These are phyloP conservation scores for Cassiopea andromeda DNA, from an alignment of 30 jellyfish, hydroid and myxozoan species.

Conservation along the genomic window DNA sequence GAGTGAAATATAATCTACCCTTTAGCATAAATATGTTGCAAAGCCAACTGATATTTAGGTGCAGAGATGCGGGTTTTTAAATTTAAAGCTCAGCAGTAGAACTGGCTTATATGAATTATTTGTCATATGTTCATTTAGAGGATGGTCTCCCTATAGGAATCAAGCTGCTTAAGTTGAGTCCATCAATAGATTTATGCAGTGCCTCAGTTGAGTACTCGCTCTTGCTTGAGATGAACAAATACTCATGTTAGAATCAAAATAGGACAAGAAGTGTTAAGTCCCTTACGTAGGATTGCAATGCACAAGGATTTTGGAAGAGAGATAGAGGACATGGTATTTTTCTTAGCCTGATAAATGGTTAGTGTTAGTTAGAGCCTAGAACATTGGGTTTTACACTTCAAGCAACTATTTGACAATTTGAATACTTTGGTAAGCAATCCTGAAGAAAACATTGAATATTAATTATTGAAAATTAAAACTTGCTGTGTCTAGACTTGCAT, in stretches of 20 bases:
- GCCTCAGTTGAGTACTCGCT: slow-evolving; percentile 49
- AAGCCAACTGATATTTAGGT: slow-evolving; percentile 31
- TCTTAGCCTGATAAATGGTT: background rate
- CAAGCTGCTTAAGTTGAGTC: slow-evolving; percentile 33
- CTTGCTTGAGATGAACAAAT: slow-evolving; percentile 24
- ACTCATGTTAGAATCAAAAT: slow-evolving; percentile 38
- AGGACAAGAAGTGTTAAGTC: slow-evolving; percentile 48
- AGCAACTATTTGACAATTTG: too few species aligned
- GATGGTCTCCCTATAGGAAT: slow-evolving; percentile 9
- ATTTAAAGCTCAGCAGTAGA: background rate
- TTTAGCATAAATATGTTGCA: slow-evolving; percentile 2
- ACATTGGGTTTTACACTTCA: background rate
- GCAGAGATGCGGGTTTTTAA: slow-evolving; percentile 8
- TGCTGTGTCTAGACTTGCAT: too few species aligned
- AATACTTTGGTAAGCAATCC: too few species aligned
- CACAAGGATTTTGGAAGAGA: slow-evolving; percentile 31
- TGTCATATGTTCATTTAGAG: background rate
- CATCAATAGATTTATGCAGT: slow-evolving; percentile 13
- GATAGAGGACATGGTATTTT: background rate
- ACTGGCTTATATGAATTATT: background rate
- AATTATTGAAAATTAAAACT: too few species aligned
- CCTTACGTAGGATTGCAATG: slow-evolving; percentile 40
- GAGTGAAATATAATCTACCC: slow-evolving; percentile 13
- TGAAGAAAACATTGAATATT: too few species aligned
- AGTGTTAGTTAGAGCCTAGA: slow-evolving; percentile 13